Conservation (phyloP, 2,888 invertebrate genomes). For the Ennomos erosarius region DNA sequence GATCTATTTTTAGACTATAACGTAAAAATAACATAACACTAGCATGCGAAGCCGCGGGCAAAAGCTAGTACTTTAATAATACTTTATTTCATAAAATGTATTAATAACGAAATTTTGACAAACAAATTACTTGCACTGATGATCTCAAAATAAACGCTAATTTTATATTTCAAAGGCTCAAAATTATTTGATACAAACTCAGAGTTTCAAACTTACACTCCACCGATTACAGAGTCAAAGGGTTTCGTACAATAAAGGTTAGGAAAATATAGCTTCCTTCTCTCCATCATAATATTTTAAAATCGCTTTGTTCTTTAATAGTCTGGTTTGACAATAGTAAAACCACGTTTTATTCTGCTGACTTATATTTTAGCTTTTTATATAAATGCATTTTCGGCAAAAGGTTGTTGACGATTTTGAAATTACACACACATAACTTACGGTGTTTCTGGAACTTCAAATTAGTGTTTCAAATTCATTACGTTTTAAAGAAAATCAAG, state of each 20-base stretch:
- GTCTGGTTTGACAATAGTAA: slow-evolving; percentile 31
- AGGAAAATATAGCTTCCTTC: slow-evolving; percentile 29
- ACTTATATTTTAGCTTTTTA: too few species aligned
- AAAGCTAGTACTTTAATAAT: too few species aligned
- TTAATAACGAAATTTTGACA: slow-evolving; percentile 9
- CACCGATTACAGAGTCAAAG: slow-evolving; percentile 40
- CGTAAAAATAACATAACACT: too few species aligned
- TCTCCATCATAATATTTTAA: slow-evolving; percentile 21
- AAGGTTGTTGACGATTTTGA: too few species aligned
- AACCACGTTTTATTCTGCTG: slow-evolving; percentile 12
- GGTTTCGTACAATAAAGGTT: slow-evolving; percentile 35
- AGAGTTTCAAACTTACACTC: slow-evolving; percentile 39
- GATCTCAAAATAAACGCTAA: slow-evolving; percentile 29
- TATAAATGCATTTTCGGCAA: too few species aligned
- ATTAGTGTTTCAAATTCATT: too few species aligned
- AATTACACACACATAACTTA: too few species aligned
- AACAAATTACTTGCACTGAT: slow-evolving; percentile 18
- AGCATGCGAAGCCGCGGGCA: too few species aligned
- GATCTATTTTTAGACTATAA: too few species aligned
- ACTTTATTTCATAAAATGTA: slow-evolving; percentile 4
- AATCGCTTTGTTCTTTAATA: slow-evolving; percentile 34
- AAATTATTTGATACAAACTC: slow-evolving; percentile 25
- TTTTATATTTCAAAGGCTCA: slow-evolving; percentile 20
- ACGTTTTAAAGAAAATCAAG: too few species aligned
- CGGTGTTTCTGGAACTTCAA: too few species aligned